Evolutionary conservation across 37 sponge, comb jelly and placozoan species (phyloP), one percentile per base, ranked within the genome.

Genomic region (Diacarnus erythraeanus): DNA sequence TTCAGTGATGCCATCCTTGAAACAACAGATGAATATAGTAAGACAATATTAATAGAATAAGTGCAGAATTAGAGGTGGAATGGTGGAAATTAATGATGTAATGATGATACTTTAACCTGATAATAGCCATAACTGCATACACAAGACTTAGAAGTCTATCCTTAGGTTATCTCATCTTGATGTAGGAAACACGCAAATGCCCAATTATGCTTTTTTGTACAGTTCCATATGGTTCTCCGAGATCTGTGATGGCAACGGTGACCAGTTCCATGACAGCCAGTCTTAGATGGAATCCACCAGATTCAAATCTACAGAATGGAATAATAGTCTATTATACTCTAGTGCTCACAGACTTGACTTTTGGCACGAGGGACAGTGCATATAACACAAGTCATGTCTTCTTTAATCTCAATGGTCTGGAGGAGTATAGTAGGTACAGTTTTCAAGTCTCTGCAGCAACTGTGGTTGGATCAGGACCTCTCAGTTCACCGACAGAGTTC

Each of bases 381-480:
- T 37, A 44, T 22, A 42, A 25, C 26, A 72, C 54, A 2, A 20
- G n/a, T 35, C 27, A 39, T n/a, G 42, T 51, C 44, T 43, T 25
- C 27, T 29, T 44, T 29, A 72, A 27, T 5, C 12, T 72, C 54
- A 44, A 44, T 17, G 73, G 54, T 2, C 79, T 85, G 1, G 77
- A 85, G 38, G 77, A 77, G 18, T 85, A 64, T 54, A 29, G 64
- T 44, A 61, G n/a, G 31, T 85, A 78, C 35, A 0, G 33, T 12
- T 71, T 41, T 35, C 9, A 33, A 35, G 67, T 85, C 42, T 72
- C 79, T 42, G 86, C 86, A 40, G 65, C 25, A 0, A 85, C 86
- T 43, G 40, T 61, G 9, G 86, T 22, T 18, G 69, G 69, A 5
- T 12, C 51, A 20, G 86, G 86, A 33, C 79, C 79, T 15, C 72